Percentiles rank a stretch among this genome's conserved stretches.
Conservation (phyloP, 2,797 vertebrate species). For the Synaphobranchus kaupii region DNA sequence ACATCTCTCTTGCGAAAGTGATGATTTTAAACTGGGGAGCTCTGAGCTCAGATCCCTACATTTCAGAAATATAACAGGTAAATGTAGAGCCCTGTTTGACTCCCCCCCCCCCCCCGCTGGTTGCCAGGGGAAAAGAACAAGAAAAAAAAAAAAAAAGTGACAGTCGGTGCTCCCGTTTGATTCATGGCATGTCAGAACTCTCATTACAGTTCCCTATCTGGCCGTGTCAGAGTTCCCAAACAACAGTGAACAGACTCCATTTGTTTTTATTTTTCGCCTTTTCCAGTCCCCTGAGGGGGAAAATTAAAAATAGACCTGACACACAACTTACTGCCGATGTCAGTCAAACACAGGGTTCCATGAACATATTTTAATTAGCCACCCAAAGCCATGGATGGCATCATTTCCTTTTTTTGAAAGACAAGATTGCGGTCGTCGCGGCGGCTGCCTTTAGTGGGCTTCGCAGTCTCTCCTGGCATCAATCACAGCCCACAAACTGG, state of each 20-base stretch:
- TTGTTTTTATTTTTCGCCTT: neutral
- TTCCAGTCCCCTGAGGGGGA: neutral
- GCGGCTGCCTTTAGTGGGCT: neutral
- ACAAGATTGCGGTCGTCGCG: too few species aligned
- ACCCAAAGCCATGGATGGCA: neutral
- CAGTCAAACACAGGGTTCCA: neutral
- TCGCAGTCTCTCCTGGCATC: neutral
- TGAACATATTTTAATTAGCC: slow-evolving; percentile 1
- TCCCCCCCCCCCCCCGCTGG: neutral
- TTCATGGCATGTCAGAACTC: slow-evolving; percentile 33
- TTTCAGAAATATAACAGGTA: slow-evolving; percentile 2
- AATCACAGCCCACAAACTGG: neutral
- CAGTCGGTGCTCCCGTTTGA: slow-evolving; percentile 11
- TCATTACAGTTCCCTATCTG: slow-evolving; percentile 27
- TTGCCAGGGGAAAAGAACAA: neutral
- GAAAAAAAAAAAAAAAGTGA: neutral
- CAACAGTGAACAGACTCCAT: neutral
- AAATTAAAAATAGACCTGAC: slow-evolving; percentile 2
- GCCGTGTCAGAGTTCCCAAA: neutral
- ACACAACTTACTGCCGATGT: neutral
- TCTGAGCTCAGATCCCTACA: neutral
- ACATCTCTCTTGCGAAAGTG: neutral
- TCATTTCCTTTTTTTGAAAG: neutral
- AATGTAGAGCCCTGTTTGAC: neutral
- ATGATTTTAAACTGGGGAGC: neutral